Base-by-base conservation (phyloP, 2,797 vertebrate genomes). In the Anas georgica region DNA sequence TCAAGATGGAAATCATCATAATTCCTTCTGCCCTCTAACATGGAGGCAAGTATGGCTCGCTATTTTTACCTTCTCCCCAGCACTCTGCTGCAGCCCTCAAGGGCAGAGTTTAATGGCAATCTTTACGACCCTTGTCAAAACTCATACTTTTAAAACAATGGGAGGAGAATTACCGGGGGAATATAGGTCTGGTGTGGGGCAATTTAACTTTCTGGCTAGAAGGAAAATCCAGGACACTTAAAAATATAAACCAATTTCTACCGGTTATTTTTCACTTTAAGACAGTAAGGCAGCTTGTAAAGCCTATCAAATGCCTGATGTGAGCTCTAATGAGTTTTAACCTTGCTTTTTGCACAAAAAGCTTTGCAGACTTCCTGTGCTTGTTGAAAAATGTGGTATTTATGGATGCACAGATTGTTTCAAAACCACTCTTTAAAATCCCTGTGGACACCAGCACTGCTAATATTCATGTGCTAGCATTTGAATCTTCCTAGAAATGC, bases 301-400 rank as follows among this genome's bases (percentile, higher is more conserved):
- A 97, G 72, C 68, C 86, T 90, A 95, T 95, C 93, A 88, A 78
- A 93, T 93, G 93, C 92, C 93, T 66, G 63, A 97, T 84, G 88
- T 92, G 94, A 91, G 83, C 94, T 70, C 69, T 97, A 95, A 97
- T 93, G 95, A 96, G 77, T 95, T 96, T 90, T 91, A 92, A 90
- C 91, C 68, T 95, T 79, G 93, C 77, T 90, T 96, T 94, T 93
- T 96, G 83, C 85, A 72, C 93, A 96, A 92, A 97, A 95, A 93
- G 89, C 95, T 93, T 91, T 88, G 77, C 75, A 69, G 90, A 56
- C 91, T 97, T 96, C 92, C 93, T 95, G 94, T 66, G 81, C 86
- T 96, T 41, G 16, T 45, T 85, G 88, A 77, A 92, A 95, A 94
- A 88, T 92, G 87, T 86, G 95, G 54, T 85, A 72, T 96, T 95